Evolutionary conservation across 1,140 invertebrate genomes (phyloP).

Genomic region (Brachionus rubens): DNA sequence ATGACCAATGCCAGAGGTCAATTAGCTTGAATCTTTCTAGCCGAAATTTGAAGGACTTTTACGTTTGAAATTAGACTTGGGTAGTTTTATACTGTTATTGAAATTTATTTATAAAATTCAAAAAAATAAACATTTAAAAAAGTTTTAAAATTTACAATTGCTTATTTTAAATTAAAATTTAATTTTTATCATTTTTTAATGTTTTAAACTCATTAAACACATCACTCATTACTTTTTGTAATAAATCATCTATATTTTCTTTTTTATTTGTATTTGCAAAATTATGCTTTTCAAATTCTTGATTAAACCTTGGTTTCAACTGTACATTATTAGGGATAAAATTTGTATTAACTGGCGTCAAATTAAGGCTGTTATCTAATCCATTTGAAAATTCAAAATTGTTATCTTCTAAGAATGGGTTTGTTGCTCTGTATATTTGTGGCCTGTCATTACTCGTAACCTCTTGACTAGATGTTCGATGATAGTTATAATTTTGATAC

Average conservation of each 20-base stretch:
- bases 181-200: neutral
- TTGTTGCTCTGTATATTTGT: neutral
- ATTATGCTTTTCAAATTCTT: neutral
- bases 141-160: too few species aligned
- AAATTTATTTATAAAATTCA: too few species aligned
- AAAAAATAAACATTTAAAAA: neutral
- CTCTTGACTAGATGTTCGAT: too few species aligned
- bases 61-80: too few species aligned
- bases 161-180: neutral
- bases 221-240: slow-evolving; percentile 38
- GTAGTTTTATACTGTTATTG: too few species aligned
- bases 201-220: slow-evolving; percentile 23
- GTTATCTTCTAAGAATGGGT: neutral
- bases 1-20: too few species aligned
- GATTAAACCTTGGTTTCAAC: neutral
- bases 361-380: neutral
- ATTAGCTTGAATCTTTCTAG: too few species aligned
- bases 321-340: neutral
- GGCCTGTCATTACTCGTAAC: too few species aligned
- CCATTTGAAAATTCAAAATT: neutral
- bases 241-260: slow-evolving; percentile 37
- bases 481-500: slow-evolving; percentile 11
- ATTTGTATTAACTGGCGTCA: neutral
- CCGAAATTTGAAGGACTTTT: too few species aligned
- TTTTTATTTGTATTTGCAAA: neutral